A percentile compares a stretch with the other conserved stretches of the same genome.
Conservation (phyloP, 2,797 vertebrate genomes). For the Vireo griseus region DNA sequence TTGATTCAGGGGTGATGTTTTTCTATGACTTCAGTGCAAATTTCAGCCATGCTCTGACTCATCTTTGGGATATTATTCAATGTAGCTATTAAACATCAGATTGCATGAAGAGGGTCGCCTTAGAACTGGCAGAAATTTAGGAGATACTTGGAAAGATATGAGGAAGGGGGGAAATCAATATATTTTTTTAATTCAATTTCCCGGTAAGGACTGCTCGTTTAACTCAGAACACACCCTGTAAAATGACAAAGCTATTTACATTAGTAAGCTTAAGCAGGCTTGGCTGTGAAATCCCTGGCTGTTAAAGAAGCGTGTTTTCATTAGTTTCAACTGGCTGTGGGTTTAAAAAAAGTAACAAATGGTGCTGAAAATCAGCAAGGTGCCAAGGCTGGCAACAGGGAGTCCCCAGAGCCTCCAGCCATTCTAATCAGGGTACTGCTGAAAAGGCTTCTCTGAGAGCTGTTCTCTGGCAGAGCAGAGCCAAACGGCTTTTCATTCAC, state of each 20-base stretch:
- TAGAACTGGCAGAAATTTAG: neutral
- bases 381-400: constrained; percentile 53
- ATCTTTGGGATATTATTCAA: neutral
- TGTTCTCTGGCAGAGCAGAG: neutral
- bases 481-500: constrained; percentile 32
- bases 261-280: neutral
- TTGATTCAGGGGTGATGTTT: neutral
- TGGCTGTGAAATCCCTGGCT: constrained; percentile 24
- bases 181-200: neutral
- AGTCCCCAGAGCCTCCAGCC: neutral
- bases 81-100: neutral
- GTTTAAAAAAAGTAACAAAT: constrained; percentile 65
- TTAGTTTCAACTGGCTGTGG: constrained; percentile 43
- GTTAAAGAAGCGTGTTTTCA: constrained; percentile 19
- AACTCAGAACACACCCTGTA: neutral
- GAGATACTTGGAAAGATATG: neutral
- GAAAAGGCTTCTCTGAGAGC: neutral
- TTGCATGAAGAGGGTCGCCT: neutral
- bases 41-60: neutral
- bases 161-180: neutral
- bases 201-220: neutral
- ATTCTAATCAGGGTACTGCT: constrained; percentile 21
- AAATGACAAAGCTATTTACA: constrained; percentile 10
- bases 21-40: neutral
- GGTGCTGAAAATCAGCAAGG: constrained; percentile 28